Percentiles rank a stretch among this genome's conserved stretches.
These are phyloP conservation scores for Orius insidiosus DNA, from an alignment of 1,140 invertebrate species.

Conservation along the genomic window DNA sequence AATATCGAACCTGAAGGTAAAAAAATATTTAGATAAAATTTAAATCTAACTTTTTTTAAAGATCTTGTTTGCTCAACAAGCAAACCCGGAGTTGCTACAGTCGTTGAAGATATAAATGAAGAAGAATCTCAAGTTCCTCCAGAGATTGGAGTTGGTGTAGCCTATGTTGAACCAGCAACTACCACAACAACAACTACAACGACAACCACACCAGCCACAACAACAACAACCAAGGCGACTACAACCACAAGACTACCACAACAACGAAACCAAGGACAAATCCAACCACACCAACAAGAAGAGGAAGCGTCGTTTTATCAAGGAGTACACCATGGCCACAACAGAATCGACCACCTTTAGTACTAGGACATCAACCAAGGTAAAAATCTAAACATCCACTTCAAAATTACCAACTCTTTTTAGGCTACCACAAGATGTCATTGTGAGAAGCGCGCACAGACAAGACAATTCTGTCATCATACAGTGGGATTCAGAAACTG, in stretches of 20 bases:
- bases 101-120: slow-evolving; percentile 31
- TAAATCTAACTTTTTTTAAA: slow-evolving; percentile 18
- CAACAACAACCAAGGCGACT: slow-evolving; percentile 3
- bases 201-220: slow-evolving; percentile 20
- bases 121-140: slow-evolving; percentile 20
- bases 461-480: slow-evolving; percentile 78
- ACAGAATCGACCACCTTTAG: slow-evolving; percentile 42
- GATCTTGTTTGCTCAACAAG: slow-evolving; percentile 28
- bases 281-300: slow-evolving; percentile 14
- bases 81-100: slow-evolving; percentile 33
- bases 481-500: slow-evolving; percentile 73
- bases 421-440: slow-evolving; percentile 39
- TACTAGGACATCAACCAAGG: slow-evolving; percentile 42
- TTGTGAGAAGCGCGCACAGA: slow-evolving; percentile 66
- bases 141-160: slow-evolving; percentile 20
- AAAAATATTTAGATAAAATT: slow-evolving; percentile 4
- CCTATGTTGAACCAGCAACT: slow-evolving; percentile 22
- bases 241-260: slow-evolving; percentile 24
- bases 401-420: background rate
- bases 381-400: background rate
- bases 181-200: slow-evolving; percentile 20
- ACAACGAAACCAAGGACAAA: slow-evolving; percentile 20
- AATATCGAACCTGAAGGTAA: slow-evolving; percentile 58
- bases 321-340: slow-evolving; percentile 16
- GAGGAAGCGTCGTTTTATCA: slow-evolving; percentile 17